Percentiles rank a stretch among this genome's conserved stretches.
Evolutionary conservation across 2,113 vertebrate species (phyloP).

Genomic region (Oenanthe oenanthe): DNA sequence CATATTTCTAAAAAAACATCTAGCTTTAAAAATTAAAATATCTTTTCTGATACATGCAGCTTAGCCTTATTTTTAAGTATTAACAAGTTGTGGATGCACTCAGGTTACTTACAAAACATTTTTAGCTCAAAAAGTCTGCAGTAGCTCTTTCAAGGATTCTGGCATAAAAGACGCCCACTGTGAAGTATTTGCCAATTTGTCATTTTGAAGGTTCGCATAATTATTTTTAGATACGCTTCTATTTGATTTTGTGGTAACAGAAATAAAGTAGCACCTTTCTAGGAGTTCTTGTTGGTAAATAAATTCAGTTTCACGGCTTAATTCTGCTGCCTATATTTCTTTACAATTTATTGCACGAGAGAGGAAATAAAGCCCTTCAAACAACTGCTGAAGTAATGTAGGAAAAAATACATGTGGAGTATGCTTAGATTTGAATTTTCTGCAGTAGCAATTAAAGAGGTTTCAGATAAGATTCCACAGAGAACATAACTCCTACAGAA

Average conservation of each 20-base stretch:
- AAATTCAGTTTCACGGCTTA: background rate
- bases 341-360: background rate
- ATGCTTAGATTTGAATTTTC: conserved; percentile 5
- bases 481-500: conserved; percentile 11
- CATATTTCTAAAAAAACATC: background rate
- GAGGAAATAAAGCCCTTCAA: background rate
- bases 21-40: background rate
- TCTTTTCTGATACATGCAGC: background rate
- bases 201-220: background rate
- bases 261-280: background rate
- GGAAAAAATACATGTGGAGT: background rate
- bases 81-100: background rate
- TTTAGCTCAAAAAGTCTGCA: background rate
- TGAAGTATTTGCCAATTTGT: background rate
- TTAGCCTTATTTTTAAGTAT: background rate
- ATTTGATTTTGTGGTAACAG: background rate
- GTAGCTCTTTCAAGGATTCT: background rate
- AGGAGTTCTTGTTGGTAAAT: background rate
- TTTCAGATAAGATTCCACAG: conserved; percentile 2
- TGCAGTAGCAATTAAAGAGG: conserved; percentile 7
- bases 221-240: background rate
- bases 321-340: background rate
- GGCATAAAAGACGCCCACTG: background rate
- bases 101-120: background rate
- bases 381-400: background rate